These are phyloP conservation scores for Siphamia tubifer DNA, from an alignment of 2,113 vertebrate species.

Conservation along the genomic window DNA sequence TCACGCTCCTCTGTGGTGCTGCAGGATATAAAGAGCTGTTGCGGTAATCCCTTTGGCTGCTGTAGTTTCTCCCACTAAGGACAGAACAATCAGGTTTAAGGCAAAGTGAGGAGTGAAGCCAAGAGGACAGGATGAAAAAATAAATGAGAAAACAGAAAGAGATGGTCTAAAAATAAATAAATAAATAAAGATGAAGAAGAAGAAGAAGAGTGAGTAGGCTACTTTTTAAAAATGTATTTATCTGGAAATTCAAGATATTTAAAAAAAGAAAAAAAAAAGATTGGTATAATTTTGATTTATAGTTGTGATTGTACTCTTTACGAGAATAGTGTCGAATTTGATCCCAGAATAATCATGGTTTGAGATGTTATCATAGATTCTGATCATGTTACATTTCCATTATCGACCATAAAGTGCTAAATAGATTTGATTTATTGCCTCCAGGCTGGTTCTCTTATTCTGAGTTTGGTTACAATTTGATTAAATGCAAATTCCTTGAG, in stretches of 20 bases:
- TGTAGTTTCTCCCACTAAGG: constrained; percentile 20
- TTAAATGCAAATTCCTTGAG: too few relatives aligned
- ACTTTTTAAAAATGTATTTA: too few relatives aligned
- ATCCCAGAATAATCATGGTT: background rate
- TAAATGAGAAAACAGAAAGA: background rate
- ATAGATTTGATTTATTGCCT: too few relatives aligned
- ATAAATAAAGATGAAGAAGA: too few relatives aligned
- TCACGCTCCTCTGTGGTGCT: constrained; percentile 52
- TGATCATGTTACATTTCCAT: constrained; percentile 19
- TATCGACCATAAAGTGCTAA: constrained; percentile 2
- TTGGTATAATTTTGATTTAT: background rate
- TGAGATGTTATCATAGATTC: constrained; percentile 1
- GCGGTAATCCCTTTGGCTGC: constrained; percentile 46
- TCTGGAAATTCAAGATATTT: background rate
- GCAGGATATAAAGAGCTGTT: constrained; percentile 63
- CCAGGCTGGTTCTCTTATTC: too few relatives aligned
- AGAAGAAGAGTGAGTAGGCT: background rate
- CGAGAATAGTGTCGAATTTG: background rate
- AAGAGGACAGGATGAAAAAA: background rate
- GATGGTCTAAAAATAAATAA: too few relatives aligned
- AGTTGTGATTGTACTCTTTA: background rate
- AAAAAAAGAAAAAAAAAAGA: too few relatives aligned
- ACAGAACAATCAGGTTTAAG: background rate
- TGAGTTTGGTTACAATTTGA: too few relatives aligned
- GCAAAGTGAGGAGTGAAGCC: constrained; percentile 1